Evolutionary conservation across 92 coral and sea anemone species (phyloP), one percentile per base, ranked within the genome.

Genomic region (Epizoanthus stellaris): DNA sequence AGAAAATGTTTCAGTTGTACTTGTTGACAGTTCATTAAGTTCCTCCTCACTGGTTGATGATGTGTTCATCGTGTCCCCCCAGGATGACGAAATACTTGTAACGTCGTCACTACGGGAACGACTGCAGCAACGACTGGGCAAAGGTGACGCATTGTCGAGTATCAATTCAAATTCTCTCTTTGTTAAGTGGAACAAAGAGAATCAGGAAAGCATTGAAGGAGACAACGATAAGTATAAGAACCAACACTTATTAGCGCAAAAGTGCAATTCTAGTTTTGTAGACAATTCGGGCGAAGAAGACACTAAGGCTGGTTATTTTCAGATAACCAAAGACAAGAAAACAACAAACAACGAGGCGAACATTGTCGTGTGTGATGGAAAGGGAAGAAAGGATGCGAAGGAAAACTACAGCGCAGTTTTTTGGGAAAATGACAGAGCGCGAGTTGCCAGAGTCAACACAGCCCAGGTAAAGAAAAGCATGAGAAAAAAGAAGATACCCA

Each of bases 401-500:
- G 49, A 77, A 61, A 62, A 63, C 58, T 0, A 21, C 16, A 16
- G 15, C 3, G 20, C 1, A 17, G 3, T 63, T n/a, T 40, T 42
- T 63, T 70, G 49, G 5, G 72, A 79, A 15, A 20, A 62, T 19
- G 38, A 62, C 11, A 62, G 1, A 43, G 12, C 61, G 15, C 83
- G 42, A 45, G 47, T 11, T 6, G 59, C 45, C 56, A 45, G 9
- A 45, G 14, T 62, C 17, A 45, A 64, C 23, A 23, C 11, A 13
- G 83, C 9, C 39, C 72, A 40, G 60, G 39, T 14, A 63, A 61
- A 43, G 45, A 63, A 62, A 62, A 64, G 40, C 21, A 13, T 63
- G 11, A 79, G 60, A 21, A 79, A 79, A 63, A 79, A 64, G 45
- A 79, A 40, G 47, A 79, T 79, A n/a, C 83, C 83, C 16, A 79